A percentile compares a stretch with the other conserved stretches of the same genome.
phyloP scores from a whole-genome alignment of 2,797 vertebrate genomes.

The Bovichtus diacanthus region DNA sequence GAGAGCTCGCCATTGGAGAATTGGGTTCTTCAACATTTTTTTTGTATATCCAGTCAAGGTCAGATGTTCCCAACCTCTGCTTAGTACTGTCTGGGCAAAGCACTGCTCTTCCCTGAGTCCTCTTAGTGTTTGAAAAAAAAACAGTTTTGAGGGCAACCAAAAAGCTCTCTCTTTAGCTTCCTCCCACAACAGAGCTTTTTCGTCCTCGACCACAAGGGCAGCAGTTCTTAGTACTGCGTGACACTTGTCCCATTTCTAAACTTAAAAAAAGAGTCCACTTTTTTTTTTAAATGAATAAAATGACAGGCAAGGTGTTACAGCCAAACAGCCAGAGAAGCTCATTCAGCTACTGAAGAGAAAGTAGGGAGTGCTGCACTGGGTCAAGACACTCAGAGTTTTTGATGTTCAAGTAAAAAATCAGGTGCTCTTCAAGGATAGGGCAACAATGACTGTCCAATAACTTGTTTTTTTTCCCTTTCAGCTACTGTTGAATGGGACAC shows the following conservation, averaged over 20 bases:
- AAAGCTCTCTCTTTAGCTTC: constrained; percentile 37
- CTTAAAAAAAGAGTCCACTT: constrained; percentile 6
- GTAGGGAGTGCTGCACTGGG: no score
- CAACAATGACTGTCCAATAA: no score
- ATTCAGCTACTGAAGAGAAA: background rate
- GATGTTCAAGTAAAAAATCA: no score
- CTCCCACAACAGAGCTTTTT: constrained; percentile 43
- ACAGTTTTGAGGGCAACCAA: constrained; percentile 43
- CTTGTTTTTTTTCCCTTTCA: background rate
- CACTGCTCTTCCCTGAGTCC: constrained; percentile 38
- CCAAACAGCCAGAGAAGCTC: constrained; percentile 12
- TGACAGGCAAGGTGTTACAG: background rate
- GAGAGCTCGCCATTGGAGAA: constrained; percentile 2
- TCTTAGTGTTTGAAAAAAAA: constrained; percentile 55
- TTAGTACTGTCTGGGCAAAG: constrained; percentile 33
- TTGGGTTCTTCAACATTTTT: constrained; percentile 34
- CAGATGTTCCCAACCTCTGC: constrained; percentile 35
- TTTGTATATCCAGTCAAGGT: constrained; percentile 43
- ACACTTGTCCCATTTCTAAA: constrained; percentile 35
- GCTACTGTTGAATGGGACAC: background rate
- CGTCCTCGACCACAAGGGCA: constrained; percentile 16
- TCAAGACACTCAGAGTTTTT: no score
- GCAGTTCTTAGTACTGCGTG: constrained; percentile 3
- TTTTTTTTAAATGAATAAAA: constrained; percentile 22
- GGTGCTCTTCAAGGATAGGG: no score